Base-by-base conservation (phyloP, 1,140 invertebrate genomes). In the Parapsyche elsis region DNA sequence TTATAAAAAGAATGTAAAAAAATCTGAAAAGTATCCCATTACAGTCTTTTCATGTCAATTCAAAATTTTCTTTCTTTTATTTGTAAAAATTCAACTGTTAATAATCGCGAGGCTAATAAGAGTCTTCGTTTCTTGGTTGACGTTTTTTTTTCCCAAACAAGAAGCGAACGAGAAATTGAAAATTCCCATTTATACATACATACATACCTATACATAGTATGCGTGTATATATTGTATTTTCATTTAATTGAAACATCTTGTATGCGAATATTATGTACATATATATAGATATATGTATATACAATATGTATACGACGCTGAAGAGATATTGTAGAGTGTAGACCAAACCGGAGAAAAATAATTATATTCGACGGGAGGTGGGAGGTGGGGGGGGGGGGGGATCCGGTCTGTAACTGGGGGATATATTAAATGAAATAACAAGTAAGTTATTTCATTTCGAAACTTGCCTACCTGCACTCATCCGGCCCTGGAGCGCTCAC, bases 391-490 rank as follows among this genome's bases (percentile, higher is more conserved):
- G 24, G 21, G 45, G 44, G 38, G 19, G 7, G 30, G 24, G 21
- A 71, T 38, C 70, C 70, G 61, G 16, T 16, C 16, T 53, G 49
- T 53, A 53, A 53, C 16, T 26, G 64, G 24, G 64, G 24, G n/a
- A 61, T 53, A 77, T 53, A 77, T 77, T 77, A 77, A 77, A 77
- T 77, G 75, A 77, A 77, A 77, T 77, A 76, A 77, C 75, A 64
- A 77, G 75, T 77, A 77, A 77, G 75, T 77, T 77, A 77, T 77
- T 77, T 77, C 75, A 77, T 77, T 77, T 77, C 49, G 75, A 77
- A 77, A 77, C 75, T 77, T 77, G 75, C 75, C 75, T 77, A 77
- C 75, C 75, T 77, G 75, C 75, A 77, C 49, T 77, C 75, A 77
- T 77, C 75, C 49, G 46, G 75, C 75, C 75, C 75, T 64, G 53